Base-by-base conservation (phyloP, 2,888 invertebrate genomes). In the Eurois occulta region DNA sequence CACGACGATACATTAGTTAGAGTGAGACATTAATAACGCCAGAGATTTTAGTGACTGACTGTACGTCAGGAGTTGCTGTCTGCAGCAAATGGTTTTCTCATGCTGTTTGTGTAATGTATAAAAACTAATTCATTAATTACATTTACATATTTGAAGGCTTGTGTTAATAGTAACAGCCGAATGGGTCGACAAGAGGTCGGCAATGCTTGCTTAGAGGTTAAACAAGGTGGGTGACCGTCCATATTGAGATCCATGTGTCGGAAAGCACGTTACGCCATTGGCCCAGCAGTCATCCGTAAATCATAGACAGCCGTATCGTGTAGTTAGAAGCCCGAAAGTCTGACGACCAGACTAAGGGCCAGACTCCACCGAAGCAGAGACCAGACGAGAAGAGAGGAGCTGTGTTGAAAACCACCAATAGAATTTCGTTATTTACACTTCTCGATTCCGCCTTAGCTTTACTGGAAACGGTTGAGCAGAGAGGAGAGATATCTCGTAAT, bases 1-100 rank as follows among this genome's bases (percentile, higher is more conserved):
- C 90, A 84, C 81, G 85, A 69, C 79, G 78, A 85, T 80, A 84
- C 88, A 88, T 92, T 91, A 91, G 90, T 91, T 88, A 90, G 78
- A 77, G 69, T 69, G 82, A 88, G 84, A 88, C 89, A 88, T 87
- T 91, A 88, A 89, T 90, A 88, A 88, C 88, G 74, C 78, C 74
- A 83, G 80, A 87, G 69, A 85, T 84, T 81, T 81, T 73, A 79
- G 78, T 74, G 70, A 65, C 70, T 80, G 72, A 78, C 76, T 85
- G 55, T 87, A 77, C 60, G 67, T 70, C 74, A 77, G 66, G 41
- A 81, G 66, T 62, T 66, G 41, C 64, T n/a, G 41, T 62, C 72
- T 84, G 76, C 74, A 35, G 67, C 75, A 80, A 83, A 83, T 77
- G 73, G 69, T 72, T 35, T 38, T 67, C 72, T 66, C 48, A 21